phyloP scores from a whole-genome alignment of 1,140 invertebrate genomes.

The Mercenaria mercenaria region DNA sequence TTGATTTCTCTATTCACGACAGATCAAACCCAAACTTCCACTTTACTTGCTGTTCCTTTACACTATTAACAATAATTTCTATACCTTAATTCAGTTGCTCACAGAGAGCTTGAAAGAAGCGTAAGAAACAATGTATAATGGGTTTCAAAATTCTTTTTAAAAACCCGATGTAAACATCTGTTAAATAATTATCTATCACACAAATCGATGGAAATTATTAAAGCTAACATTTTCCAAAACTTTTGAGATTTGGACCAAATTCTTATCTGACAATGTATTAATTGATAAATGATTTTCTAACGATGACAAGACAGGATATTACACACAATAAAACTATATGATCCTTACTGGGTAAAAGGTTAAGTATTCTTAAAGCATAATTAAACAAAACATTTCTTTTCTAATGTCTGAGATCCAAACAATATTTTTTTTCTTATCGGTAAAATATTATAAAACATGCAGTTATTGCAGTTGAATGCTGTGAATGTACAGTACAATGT shows the following conservation, averaged over 20 bases:
- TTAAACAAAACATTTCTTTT: neutral
- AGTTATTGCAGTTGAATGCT: too few species aligned
- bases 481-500: too few species aligned
- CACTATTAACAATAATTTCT: neutral
- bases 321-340: too few species aligned
- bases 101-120: neutral
- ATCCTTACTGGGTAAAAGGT: neutral
- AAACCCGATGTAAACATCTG: neutral
- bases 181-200: neutral
- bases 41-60: neutral
- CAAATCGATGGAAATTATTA: neutral
- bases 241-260: neutral
- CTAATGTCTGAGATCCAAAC: too few species aligned
- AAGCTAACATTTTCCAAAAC: neutral
- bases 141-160: neutral
- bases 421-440: too few species aligned
- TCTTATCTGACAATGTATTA: neutral
- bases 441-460: too few species aligned
- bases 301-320: neutral
- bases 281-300: neutral
- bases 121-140: neutral
- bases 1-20: neutral
- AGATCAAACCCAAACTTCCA: neutral
- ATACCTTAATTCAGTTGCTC: slow-evolving; percentile 18
- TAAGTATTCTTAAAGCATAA: neutral